Base-by-base conservation (phyloP, 2,797 vertebrate species). In the Ambastaia sidthimunki region DNA sequence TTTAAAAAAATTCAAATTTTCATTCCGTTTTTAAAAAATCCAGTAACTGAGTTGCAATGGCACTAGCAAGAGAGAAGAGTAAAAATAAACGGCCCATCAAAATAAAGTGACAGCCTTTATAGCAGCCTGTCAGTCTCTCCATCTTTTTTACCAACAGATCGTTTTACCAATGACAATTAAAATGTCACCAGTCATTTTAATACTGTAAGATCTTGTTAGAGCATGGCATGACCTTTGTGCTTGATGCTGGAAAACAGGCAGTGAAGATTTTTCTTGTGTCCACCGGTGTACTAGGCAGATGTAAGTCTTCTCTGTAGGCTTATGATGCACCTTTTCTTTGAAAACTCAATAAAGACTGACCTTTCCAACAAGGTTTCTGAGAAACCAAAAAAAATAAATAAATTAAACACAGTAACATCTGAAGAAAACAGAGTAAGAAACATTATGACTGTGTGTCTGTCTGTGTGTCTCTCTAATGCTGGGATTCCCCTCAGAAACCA, bases 321-420 rank as follows among this genome's bases (percentile, higher is more conserved):
- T 84, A 52, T 76, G 73, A 76, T 25, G 65, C 59, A 71, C 62
- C 28, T 75, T 81, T 75, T 68, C 81, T 23, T 48, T 71, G 52
- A 84, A 84, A 83, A 84, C 66, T 85, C 75, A 85, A 82, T 86
- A 81, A 84, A 82, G 31, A 6, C 69, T 86, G 85, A 63, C 91
- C 90, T 90, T 92, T 91, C 88, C 80, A 69, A 78, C 19, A 59
- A 90, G 83, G 87, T 52, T 83, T 87, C 80, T 41, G 60, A 72
- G 76, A 88, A 90, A 87, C 77, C 47, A 52, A 69, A 18, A 82
- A 50, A 44, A 72, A 19, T 28, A 28, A 44, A 44, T 11, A 44
- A 44, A 44, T 44, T 2, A 44, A 44, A 10, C 41, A 1, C 41
- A 44, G 5, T 76, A 69, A 70, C 37, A 72, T 41, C 48, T 57